Base-by-base conservation (phyloP, 2,113 vertebrate species). In the Periophthalmodon schlosseri region DNA sequence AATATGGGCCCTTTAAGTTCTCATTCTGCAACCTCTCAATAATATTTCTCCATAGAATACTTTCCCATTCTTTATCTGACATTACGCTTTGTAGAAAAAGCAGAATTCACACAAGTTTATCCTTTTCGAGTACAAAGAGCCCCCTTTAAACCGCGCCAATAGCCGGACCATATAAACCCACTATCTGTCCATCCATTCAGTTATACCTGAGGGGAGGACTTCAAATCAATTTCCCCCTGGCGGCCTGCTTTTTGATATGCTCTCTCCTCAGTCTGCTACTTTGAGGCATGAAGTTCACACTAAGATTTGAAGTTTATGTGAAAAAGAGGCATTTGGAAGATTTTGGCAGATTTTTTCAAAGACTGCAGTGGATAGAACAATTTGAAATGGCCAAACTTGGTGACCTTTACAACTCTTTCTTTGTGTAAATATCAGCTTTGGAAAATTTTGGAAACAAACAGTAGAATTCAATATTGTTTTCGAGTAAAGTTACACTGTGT, bases 221-320 rank as follows among this genome's bases (percentile, higher is more conserved):
- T 77, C 4, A 81, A 88, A 85, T 86, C 81, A 73, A 76, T 84
- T 83, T 84, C 79, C 72, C 76, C 75, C 67, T 72, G 74, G 70
- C 58, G 23, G 76, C 39, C 36, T 9, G 2, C 28, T 77, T 76
- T 77, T 83, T 82, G n/a, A 82, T 72, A 77, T 75, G 52, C 73
- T 76, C 68, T 80, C 68, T 77, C 24, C 57, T 60, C 57, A 24
- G 78, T 83, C 76, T 77, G 61, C 76, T 76, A 78, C 54, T 72
- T 60, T 68, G 49, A 88, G 70, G 77, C 68, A 2, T 75, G 74
- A 82, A 78, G 65, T 80, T 84, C 72, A 79, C 74, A 75, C 33
- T 58, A 49, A 72, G 79, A 77, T 86, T 86, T 86, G 82, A 80
- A 82, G 78, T 87, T 76, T 64, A 3, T 24, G 58, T 14, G 21